Evolutionary conservation across 1,140 invertebrate species (phyloP).

Genomic region (Hyposmocoma kahamanoa): DNA sequence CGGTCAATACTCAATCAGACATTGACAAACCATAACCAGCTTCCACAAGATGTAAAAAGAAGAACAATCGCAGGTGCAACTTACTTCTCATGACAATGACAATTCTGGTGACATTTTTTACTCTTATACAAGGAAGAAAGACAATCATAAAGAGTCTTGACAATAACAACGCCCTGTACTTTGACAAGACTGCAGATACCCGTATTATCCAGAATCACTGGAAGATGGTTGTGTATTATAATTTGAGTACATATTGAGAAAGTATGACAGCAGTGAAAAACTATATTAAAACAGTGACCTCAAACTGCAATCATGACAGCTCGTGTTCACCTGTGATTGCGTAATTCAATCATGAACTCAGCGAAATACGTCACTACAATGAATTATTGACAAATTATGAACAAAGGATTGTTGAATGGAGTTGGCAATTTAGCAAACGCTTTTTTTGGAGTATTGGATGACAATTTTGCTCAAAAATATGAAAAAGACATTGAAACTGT

Average conservation of each 20-base stretch:
- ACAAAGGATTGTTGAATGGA: neutral
- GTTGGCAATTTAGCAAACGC: neutral
- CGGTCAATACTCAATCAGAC: no score
- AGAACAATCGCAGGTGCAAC: no score
- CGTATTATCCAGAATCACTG: neutral
- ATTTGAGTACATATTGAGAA: neutral
- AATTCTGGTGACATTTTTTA: neutral
- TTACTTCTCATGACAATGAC: neutral
- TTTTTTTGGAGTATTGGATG: neutral
- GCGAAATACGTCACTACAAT: slow-evolving; percentile 3
- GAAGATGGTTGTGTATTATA: slow-evolving; percentile 1
- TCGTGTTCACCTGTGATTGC: no score
- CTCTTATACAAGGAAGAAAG: neutral
- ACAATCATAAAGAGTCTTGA: neutral
- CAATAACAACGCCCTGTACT: neutral
- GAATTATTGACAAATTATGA: neutral
- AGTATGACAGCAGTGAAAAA: neutral
- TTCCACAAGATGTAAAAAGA: no score
- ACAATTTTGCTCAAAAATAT: slow-evolving; percentile 1
- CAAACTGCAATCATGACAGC: neutral
- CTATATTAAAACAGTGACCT: neutral
- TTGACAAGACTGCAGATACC: neutral
- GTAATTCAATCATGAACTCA: neutral
- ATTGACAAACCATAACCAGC: no score
- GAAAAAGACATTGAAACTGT: slow-evolving; percentile 3